Percentiles rank a stretch among this genome's conserved stretches.
phyloP scores from a whole-genome alignment of 1,140 invertebrate species.

The Meloidogyne chitwoodi region DNA sequence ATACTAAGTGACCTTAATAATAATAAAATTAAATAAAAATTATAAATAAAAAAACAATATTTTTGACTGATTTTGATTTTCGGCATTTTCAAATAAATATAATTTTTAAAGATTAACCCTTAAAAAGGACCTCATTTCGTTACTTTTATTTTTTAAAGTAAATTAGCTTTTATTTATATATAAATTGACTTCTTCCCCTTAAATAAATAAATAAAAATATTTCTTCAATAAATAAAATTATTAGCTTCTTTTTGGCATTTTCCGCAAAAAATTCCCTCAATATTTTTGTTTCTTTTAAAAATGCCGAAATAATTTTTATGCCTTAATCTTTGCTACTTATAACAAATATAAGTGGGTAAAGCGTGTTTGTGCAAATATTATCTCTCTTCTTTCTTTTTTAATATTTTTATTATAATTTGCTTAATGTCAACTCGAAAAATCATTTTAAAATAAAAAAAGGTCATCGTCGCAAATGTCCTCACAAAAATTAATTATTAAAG shows the following conservation, averaged over 20 bases:
- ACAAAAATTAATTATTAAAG: too few relatives aligned
- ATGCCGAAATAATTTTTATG: neutral
- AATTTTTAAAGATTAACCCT: neutral
- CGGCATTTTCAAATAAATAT: neutral
- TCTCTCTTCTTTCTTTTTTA: neutral
- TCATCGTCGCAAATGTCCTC: too few relatives aligned
- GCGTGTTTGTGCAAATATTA: neutral
- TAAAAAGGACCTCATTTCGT: neutral
- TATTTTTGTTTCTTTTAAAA: neutral
- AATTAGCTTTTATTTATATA: neutral
- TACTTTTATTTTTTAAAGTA: neutral
- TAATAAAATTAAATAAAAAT: too few relatives aligned
- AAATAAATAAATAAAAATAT: neutral
- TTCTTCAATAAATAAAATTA: neutral
- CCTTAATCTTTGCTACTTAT: neutral
- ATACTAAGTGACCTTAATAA: too few relatives aligned
- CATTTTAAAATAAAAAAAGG: too few relatives aligned
- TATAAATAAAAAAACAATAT: too few relatives aligned
- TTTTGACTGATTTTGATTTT: neutral
- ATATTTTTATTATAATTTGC: neutral
- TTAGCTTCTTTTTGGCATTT: neutral
- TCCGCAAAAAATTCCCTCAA: neutral
- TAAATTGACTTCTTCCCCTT: neutral
- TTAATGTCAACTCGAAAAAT: too few relatives aligned
- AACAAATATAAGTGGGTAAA: neutral